A percentile compares a stretch with the other conserved stretches of the same genome.
phyloP scores from a whole-genome alignment of 2,113 vertebrate genomes.

The Tragulus kanchil region DNA sequence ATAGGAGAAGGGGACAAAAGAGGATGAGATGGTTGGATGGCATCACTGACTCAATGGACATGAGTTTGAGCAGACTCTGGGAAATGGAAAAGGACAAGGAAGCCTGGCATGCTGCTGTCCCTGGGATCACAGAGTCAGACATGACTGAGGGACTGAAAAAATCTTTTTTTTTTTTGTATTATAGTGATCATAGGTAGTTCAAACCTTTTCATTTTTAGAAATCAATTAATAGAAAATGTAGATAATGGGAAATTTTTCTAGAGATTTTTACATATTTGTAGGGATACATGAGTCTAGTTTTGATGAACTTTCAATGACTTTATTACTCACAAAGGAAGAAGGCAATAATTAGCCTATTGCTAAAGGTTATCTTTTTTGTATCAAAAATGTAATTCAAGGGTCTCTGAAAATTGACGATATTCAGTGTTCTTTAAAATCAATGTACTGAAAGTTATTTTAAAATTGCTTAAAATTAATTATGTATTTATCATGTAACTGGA shows the following conservation, averaged over 20 bases:
- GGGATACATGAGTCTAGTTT: neutral
- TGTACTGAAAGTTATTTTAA: neutral
- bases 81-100: neutral
- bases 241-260: neutral
- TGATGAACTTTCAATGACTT: neutral
- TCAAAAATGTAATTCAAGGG: neutral
- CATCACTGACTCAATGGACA: neutral
- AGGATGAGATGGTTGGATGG: neutral
- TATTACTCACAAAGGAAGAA: neutral
- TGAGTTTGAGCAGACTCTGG: neutral
- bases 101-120: neutral
- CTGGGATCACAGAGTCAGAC: neutral
- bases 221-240: neutral
- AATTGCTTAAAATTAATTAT: neutral
- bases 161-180: neutral
- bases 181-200: neutral
- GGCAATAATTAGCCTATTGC: neutral
- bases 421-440: neutral
- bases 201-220: slow-evolving; percentile 34
- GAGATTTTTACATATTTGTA: neutral
- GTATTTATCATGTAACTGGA: neutral
- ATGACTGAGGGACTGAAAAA: neutral
- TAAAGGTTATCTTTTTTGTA: neutral
- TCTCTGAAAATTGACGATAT: neutral
- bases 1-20: neutral